Base-by-base conservation (phyloP, 2,888 invertebrate genomes). In the Cyclophora albipunctata region DNA sequence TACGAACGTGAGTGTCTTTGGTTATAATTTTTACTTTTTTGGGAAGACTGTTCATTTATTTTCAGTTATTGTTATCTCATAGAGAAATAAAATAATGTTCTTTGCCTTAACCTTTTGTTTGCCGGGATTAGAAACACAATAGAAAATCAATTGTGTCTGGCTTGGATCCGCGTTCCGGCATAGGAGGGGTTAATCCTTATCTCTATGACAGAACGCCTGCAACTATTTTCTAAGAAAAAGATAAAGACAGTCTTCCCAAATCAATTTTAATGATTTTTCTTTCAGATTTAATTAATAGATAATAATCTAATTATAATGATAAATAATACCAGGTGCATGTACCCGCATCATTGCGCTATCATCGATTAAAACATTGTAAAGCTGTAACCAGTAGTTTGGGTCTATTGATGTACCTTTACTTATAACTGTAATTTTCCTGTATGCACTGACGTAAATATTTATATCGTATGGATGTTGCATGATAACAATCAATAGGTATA, bases 1-100 rank as follows among this genome's bases (percentile, higher is more conserved):
- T 93, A 95, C 69, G 92, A 95, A 90, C 88, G 96, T 96, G 90
- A 92, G 93, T 88, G 51, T 43, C 42, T 54, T 55, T 52, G 57
- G 54, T 20, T 20, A 20, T 20, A 20, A 20, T 20, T 20, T 48
- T 45, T 51, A 49, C 46, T 47, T 50, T 51, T 54, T 37, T 53
- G 52, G 46, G 34, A 46, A 46, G 5, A 4, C 20, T 49, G 20
- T 20, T 1, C 20, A 20, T 20, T 20, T 20, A 20, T 20, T 20
- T 20, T 20, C 20, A 20, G 20, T 20, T 20, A 20, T 20, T 20
- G 20, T 20, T 20, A 20, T 20, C 1, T 20, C 20, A 20, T 20
- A 20, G 20, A 20, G 20, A 20, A 20, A 20, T 20, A 20, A 1
- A 20, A 20, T 20, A 20, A 20, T 20, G 20, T 20, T 20, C 20